Base-by-base conservation (phyloP, 2,113 vertebrate species). In the Callionymus lyra region DNA sequence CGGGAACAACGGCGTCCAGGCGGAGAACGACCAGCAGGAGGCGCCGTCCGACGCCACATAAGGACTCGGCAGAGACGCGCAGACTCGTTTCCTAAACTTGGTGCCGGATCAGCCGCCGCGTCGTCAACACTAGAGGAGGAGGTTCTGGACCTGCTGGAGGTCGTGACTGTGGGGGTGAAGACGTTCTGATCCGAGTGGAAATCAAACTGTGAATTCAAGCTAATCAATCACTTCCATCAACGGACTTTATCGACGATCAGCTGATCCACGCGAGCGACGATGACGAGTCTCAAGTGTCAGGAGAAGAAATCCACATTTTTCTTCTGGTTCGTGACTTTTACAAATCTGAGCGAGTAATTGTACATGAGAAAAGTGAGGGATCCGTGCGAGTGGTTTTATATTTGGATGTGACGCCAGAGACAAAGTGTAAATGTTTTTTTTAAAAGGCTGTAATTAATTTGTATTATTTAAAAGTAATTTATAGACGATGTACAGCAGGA, bases 381-480 rank as follows among this genome's bases (percentile, higher is more conserved):
- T 50, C 38, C 13, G 33, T 36, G 16, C 50, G 49, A 19, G 32
- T 49, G 56, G 44, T 57, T 36, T 2, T n/a, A 21, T 43, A 32
- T 21, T 43, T 15, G 21, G 63, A 70, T 72, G 59, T 38, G 39
- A 47, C 41, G 39, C 47, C 34, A 69, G 34, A 74, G 54, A 45
- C 45, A 41, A 48, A 33, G 41, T 44, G 42, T 10, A 18, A 34
- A 45, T 10, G 27, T 38, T 38, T 38, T 3, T 34, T 34, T 16
- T n/a, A n/a, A 72, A 76, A 77, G 68, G 71, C 69, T 85, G 77
- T 84, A 81, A 80, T 72, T 84, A 72, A 72, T 76, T 27, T 77
- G 41, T 82, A 65, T 79, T 82, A 85, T 87, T 83, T 85, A 85
- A n/a, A 76, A 76, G 70, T 86, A 83, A 87, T 82, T 87, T 85